A percentile compares a stretch with the other conserved stretches of the same genome.
Conservation (phyloP, 2,113 vertebrate genomes). For the Mungos mungo region DNA sequence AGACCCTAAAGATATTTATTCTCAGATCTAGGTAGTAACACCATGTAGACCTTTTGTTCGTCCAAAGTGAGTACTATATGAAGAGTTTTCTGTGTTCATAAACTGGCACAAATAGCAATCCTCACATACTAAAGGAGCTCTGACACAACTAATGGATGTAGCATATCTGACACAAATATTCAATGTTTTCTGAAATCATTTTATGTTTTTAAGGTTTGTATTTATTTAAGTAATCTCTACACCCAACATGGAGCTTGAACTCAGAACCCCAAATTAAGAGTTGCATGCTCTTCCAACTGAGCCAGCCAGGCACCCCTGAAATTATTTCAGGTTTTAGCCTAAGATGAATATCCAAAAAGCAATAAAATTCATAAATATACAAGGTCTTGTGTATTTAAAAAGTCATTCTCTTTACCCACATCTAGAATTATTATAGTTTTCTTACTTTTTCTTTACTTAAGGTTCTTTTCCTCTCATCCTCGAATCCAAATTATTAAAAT, state of each 20-base stretch:
- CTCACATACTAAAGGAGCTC: not conserved
- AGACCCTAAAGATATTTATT: not conserved
- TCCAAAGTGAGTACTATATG: not conserved
- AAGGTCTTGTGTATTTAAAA: not conserved
- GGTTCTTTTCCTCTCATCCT: not conserved
- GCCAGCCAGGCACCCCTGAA: too few relatives aligned
- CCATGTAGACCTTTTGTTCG: not conserved
- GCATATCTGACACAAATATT: not conserved
- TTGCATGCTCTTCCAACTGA: too few relatives aligned
- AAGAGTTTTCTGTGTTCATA: not conserved
- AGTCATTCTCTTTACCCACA: not conserved
- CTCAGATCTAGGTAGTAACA: not conserved
- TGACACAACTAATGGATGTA: not conserved
- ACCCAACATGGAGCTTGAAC: too few relatives aligned
- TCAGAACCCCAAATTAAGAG: too few relatives aligned
- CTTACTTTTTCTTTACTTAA: not conserved
- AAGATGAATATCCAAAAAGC: not conserved
- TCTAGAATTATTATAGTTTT: not conserved
- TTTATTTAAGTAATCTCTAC: too few relatives aligned
- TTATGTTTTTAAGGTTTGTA: not conserved
- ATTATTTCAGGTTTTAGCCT: not conserved
- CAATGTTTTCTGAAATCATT: not conserved
- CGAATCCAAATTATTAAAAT: constrained; percentile 49
- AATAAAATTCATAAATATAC: constrained; percentile 4
- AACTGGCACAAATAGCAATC: not conserved